These are phyloP conservation scores for Drosophila fuyamai DNA, from an alignment of 1,140 invertebrate species.

Conservation along the genomic window DNA sequence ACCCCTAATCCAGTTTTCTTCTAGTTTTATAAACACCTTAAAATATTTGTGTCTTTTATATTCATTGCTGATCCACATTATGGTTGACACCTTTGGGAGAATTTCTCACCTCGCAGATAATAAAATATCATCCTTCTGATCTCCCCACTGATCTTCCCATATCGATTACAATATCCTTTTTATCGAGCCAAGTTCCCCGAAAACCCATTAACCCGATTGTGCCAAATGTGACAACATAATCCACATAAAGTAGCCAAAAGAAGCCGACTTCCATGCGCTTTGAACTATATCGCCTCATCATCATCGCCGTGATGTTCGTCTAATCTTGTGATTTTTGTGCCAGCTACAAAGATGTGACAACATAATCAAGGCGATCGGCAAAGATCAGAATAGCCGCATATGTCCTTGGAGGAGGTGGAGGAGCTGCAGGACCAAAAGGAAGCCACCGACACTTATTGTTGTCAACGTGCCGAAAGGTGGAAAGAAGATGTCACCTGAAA, in stretches of 20 bases:
- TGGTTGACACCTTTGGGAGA: conserved; percentile 5
- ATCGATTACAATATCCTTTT: conserved; percentile 24
- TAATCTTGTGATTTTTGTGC: conserved; percentile 64
- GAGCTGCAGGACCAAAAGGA: conserved; percentile 13
- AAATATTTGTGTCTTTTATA: neutral
- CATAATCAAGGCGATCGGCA: conserved; percentile 61
- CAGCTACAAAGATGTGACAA: conserved; percentile 59
- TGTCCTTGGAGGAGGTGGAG: conserved; percentile 31
- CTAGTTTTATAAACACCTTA: conserved; percentile 17
- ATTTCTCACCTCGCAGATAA: conserved; percentile 2
- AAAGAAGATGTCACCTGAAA: conserved; percentile 72
- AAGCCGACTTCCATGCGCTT: conserved; percentile 1
- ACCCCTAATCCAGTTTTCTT: neutral
- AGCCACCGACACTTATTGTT: conserved; percentile 39
- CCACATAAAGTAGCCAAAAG: conserved; percentile 30
- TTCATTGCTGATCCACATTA: conserved; percentile 6
- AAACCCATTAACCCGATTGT: conserved; percentile 41
- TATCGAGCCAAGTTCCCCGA: conserved; percentile 20
- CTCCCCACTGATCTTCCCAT: conserved; percentile 13
- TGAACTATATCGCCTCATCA: conserved; percentile 20
- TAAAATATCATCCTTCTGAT: conserved; percentile 20
- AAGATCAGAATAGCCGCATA: conserved; percentile 69
- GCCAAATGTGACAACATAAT: conserved; percentile 55
- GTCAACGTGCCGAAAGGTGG: conserved; percentile 75
- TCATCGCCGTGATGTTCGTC: conserved; percentile 57